These are phyloP conservation scores for Phasianus colchicus DNA, from an alignment of 2,113 vertebrate species.

Conservation along the genomic window DNA sequence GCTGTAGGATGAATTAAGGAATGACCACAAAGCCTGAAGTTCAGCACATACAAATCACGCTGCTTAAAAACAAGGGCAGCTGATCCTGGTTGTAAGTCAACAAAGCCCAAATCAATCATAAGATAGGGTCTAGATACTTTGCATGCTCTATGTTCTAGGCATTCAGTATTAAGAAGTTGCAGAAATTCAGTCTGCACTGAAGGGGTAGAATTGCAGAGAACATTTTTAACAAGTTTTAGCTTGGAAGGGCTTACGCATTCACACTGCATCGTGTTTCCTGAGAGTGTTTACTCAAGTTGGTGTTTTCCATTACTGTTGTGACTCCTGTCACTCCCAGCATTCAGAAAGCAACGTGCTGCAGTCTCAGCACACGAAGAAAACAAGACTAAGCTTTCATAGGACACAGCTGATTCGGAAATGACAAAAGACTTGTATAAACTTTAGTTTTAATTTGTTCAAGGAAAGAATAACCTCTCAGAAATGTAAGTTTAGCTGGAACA, in stretches of 20 bases:
- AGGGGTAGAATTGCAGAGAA: not conserved
- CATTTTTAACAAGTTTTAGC: not conserved
- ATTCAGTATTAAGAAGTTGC: not conserved
- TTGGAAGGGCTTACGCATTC: not conserved
- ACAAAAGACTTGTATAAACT: slow-evolving; percentile 6
- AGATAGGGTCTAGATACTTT: not conserved
- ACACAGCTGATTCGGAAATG: not conserved
- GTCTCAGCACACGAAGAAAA: not conserved
- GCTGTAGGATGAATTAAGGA: not conserved
- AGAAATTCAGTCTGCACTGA: not conserved
- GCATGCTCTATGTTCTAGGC: not conserved
- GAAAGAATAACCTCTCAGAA: not conserved
- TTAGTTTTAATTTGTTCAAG: not conserved
- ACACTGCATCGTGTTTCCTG: not conserved
- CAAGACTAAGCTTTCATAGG: not conserved
- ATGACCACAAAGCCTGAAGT: not conserved
- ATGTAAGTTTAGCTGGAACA: not conserved
- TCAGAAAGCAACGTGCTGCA: not conserved
- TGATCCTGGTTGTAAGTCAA: not conserved
- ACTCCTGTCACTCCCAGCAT: not conserved
- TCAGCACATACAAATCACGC: not conserved
- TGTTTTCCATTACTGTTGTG: slow-evolving; percentile 3
- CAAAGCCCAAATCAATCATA: not conserved
- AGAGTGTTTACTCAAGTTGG: not conserved
- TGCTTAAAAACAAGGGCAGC: not conserved